Conservation (phyloP, 2,113 vertebrate genomes). For the Zosterops borbonicus region DNA sequence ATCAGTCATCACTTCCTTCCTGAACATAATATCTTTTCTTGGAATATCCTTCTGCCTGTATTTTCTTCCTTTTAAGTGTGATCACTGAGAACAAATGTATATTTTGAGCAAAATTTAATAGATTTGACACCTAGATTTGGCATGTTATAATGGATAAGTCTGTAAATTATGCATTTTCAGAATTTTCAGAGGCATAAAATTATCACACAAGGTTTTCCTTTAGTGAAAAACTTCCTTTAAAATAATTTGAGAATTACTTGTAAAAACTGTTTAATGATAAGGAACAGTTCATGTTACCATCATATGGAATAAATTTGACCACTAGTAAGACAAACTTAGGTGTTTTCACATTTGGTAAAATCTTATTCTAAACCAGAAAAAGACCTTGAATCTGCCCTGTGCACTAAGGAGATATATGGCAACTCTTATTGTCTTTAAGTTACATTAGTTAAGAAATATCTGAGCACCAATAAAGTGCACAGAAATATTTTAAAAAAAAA, state of each 20-base stretch:
- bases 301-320: neutral
- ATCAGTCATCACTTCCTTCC: neutral
- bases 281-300: rapidly evolving
- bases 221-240: neutral
- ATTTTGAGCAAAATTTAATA: neutral
- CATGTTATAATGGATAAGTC: neutral
- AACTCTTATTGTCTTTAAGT: neutral
- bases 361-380: neutral
- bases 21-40: neutral
- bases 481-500: too few relatives aligned
- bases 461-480: neutral
- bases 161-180: neutral
- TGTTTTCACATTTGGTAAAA: neutral
- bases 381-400: neutral
- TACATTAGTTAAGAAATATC: neutral
- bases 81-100: neutral
- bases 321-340: rapidly evolving
- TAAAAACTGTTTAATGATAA: neutral
- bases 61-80: neutral
- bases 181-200: neutral
- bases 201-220: neutral
- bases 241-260: neutral
- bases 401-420: neutral
- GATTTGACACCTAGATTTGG: neutral
- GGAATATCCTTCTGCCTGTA: neutral